A percentile compares a stretch with the other conserved stretches of the same genome.
Conservation (phyloP, 1,140 invertebrate species). For the Delia radicum region DNA sequence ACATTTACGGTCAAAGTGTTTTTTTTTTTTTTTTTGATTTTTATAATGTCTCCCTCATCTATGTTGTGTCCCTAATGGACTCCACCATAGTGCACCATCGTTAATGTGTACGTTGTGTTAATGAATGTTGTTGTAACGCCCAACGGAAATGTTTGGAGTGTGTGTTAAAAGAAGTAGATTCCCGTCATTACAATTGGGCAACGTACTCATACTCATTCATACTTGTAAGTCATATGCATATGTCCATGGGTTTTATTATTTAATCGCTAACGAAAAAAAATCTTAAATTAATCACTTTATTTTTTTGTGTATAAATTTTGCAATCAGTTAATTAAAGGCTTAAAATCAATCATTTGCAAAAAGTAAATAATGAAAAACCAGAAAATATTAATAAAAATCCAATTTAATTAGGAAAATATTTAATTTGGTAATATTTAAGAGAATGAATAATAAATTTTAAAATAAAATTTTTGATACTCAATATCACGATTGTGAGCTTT, state of each 20-base stretch:
- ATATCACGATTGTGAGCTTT: no score
- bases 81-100: no score
- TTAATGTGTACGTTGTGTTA: neutral
- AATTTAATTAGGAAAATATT: no score
- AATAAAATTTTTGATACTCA: no score
- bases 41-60: no score
- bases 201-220: neutral
- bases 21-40: no score
- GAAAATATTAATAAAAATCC: no score
- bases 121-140: conserved; percentile 17
- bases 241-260: neutral
- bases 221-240: neutral
- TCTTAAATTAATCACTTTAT: neutral
- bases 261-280: neutral
- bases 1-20: no score
- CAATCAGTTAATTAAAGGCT: conserved; percentile 17
- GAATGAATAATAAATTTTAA: no score
- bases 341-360: conserved; percentile 20
- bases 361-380: no score
- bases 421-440: no score
- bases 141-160: conserved; percentile 9
- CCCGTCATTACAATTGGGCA: neutral
- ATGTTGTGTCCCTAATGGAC: no score
- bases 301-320: conserved; percentile 10
- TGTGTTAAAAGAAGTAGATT: neutral